These are phyloP conservation scores for Bombylius discolor DNA, from an alignment of 2,888 invertebrate genomes.

Conservation along the genomic window DNA sequence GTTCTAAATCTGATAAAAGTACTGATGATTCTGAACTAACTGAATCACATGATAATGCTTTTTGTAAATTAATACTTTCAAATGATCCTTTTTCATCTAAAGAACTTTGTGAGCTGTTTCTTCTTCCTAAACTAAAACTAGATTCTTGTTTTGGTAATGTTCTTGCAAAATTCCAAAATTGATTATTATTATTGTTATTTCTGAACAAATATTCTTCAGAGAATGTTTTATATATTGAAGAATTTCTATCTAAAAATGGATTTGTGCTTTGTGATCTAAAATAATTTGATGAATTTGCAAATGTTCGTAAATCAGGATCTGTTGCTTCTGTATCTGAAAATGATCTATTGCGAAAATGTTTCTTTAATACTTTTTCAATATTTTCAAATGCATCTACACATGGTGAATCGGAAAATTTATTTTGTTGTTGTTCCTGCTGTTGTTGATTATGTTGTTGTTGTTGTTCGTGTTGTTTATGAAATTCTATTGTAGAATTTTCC, in stretches of 20 bases:
- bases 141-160: conserved; percentile 30
- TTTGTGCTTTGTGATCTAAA: conserved; percentile 18
- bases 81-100: conserved; percentile 23
- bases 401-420: conserved; percentile 13
- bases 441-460: conserved; percentile 3
- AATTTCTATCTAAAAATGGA: conserved; percentile 27
- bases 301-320: conserved; percentile 20
- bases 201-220: conserved; percentile 32
- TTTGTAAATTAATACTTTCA: conserved; percentile 29
- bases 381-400: conserved; percentile 13
- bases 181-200: conserved; percentile 14
- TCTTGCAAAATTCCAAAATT: conserved; percentile 29
- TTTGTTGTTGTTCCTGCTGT: conserved; percentile 1
- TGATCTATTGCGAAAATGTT: conserved; percentile 24
- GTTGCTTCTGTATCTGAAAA: conserved; percentile 26
- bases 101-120: conserved; percentile 32
- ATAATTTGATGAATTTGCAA: conserved; percentile 22
- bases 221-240: conserved; percentile 33
- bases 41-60: conserved; percentile 67
- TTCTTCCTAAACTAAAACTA: conserved; percentile 25
- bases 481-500: neutral
- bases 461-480: conserved; percentile 9
- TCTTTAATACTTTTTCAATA: conserved; percentile 11
- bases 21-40: conserved; percentile 69
- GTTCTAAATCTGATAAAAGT: conserved; percentile 53